A percentile compares a stretch with the other conserved stretches of the same genome.
phyloP scores from a whole-genome alignment of 2,888 invertebrate species.

The Zaprionus obscuricornis region DNA sequence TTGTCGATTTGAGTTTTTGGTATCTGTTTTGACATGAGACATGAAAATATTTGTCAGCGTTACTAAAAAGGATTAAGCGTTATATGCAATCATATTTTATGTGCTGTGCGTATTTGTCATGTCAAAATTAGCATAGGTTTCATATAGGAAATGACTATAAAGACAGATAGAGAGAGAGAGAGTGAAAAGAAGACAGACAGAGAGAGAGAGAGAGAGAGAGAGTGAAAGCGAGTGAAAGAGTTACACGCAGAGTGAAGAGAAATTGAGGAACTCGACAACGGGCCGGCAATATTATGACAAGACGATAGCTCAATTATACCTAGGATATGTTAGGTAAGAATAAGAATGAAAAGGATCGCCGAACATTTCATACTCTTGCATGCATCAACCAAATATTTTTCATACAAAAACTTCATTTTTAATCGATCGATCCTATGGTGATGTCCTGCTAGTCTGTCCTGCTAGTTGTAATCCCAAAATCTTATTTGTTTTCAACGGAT shows the following conservation, averaged over 20 bases:
- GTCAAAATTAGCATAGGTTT: conserved; percentile 61
- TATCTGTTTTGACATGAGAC: conserved; percentile 65
- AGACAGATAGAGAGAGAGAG: neutral
- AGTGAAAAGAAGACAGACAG: neutral
- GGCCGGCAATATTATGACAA: too few species aligned
- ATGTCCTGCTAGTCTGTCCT: too few species aligned
- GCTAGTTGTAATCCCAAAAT: too few species aligned
- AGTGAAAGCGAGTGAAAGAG: too few species aligned
- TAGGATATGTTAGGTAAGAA: conserved; percentile 18
- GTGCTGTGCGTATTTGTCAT: conserved; percentile 27
- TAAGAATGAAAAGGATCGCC: too few species aligned
- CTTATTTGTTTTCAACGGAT: too few species aligned
- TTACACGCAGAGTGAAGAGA: too few species aligned
- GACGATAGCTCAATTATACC: conserved; percentile 51
- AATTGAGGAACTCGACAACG: too few species aligned
- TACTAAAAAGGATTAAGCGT: conserved; percentile 59
- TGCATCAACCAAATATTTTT: too few species aligned
- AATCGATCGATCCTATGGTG: too few species aligned
- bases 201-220: neutral
- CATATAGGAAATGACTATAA: neutral
- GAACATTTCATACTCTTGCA: too few species aligned
- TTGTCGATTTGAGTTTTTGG: conserved; percentile 7
- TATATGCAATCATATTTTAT: conserved; percentile 55
- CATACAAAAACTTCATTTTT: too few species aligned
- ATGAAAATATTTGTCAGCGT: conserved; percentile 71